Evolutionary conservation across 2,113 vertebrate species (phyloP), one percentile per base, ranked within the genome.

Genomic region (Octodon degus): DNA sequence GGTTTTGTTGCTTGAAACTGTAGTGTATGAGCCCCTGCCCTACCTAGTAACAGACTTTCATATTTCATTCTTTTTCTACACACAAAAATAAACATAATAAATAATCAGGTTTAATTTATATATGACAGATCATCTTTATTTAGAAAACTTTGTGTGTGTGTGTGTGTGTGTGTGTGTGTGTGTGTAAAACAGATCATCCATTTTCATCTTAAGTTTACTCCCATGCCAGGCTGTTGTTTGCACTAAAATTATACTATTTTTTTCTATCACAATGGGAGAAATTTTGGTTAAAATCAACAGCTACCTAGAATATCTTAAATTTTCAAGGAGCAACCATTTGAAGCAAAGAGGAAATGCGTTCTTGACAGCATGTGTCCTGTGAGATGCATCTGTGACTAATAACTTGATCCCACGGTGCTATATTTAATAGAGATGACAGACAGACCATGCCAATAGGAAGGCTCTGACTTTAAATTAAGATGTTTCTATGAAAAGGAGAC

Each of bases 341-440:
- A 90, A 86, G 91, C 79, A 87, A 77, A 65, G 90, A 80, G 11
- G 85, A 94, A 79, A 40, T 37, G 19, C 87, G 14, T 72, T 90
- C 81, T 60, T 92, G 20, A 93, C 55, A 87, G 34, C 67, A 40
- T 34, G 22, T 68, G 3, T 70, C 68, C 63, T 40, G 16, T 25
- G n/a, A 87, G 58, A 16, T 65, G 5, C 27, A 2, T 87, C 81
- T 87, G 25, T 72, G 81, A 92, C 74, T 81, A 50, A 60, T 65
- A 87, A 50, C n/a, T 13, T 25, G 58, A 17, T 55, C 50, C 19
- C 24, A 7, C 14, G 50, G 70, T 19, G 60, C 17, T 53, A 0
- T 93, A 77, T 94, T 97, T 93, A 84, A 22, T 34, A 94, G 96
- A 96, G 80, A 91, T 76, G 74, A 86, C 93, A 96, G 79, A 85